Evolutionary conservation across 2,888 invertebrate genomes (phyloP), one percentile per base, ranked within the genome.

Genomic region (Gisinianus flammeolus): DNA sequence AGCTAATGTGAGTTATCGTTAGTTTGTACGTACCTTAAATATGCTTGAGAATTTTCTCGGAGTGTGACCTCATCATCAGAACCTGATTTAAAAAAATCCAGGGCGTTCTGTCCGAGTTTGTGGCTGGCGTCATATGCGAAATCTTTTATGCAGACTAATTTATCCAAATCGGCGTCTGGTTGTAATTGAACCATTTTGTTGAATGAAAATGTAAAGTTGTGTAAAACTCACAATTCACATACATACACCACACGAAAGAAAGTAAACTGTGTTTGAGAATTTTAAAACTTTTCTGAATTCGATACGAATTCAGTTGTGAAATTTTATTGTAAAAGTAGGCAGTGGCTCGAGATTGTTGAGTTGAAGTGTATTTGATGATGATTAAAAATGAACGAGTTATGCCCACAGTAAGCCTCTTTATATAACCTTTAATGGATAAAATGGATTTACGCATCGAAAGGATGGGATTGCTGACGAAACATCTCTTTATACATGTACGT

Each of bases 11-110:
- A 19, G 4, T 54, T 54, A 19, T 4, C 4, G 4, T 54, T 54
- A 54, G n/a, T 54, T 54, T 8, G n/a, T n/a, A 54, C 54, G n/a
- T 26, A 67, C 35, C 35, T 67, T 31, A n/a, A 16, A 33, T 19
- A 67, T 19, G 95, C 93, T 68, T 89, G 88, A 85, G 89, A 90
- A 85, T 96, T 96, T 85, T 93, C 91, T 12, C 86, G 86, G 76
- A 96, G 87, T 0, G 94, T 93, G 80, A 90, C 88, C 87, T 96
- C 92, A 30, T 92, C 91, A 1, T 94, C 94, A 0, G 96, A 94
- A 0, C 96, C 96, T 86, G 93, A 93, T 85, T 89, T 90, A 86
- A 95, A 97, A 87, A 96, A 97, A 87, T 95, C 96, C 74, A 92
- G 88, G 3, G 92, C 91, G 81, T 88, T 88, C 86, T 91, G 91